Conservation (phyloP, 2,888 invertebrate species). For the Polyploca ridens region DNA sequence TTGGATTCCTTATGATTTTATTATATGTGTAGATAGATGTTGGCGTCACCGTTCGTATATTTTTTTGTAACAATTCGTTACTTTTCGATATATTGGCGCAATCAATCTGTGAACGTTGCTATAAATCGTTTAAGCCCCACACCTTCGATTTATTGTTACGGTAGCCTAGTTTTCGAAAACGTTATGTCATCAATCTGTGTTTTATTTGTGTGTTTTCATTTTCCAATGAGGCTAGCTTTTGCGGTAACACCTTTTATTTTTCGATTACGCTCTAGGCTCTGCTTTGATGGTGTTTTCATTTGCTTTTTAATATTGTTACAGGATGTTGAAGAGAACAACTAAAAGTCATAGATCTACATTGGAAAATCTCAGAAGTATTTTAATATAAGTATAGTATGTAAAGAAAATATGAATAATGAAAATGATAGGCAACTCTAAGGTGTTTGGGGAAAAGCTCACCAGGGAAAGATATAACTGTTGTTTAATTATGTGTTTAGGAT, state of each 20-base stretch:
- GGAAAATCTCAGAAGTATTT: slow-evolving; percentile 2
- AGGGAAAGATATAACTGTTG: neutral
- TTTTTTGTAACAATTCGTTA: neutral
- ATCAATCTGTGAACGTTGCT: slow-evolving; percentile 3
- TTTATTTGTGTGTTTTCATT: slow-evolving; percentile 6
- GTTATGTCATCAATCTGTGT: slow-evolving; percentile 3
- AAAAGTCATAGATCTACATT: slow-evolving; percentile 25
- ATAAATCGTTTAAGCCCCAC: slow-evolving; percentile 2
- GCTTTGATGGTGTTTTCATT: neutral
- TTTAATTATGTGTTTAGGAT: neutral
- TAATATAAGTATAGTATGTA: neutral
- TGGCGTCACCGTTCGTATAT: neutral
- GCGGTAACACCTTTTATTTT: neutral
- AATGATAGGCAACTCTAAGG: neutral
- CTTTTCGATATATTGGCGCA: neutral
- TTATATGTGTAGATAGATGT: too few relatives aligned
- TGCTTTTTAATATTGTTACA: slow-evolving; percentile 38
- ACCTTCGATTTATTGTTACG: slow-evolving; percentile 9
- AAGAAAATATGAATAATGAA: neutral
- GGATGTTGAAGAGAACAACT: slow-evolving; percentile 68
- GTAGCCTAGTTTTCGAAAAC: slow-evolving; percentile 6
- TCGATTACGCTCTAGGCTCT: neutral
- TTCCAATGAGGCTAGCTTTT: neutral
- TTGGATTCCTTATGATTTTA: too few relatives aligned
- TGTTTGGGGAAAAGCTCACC: neutral